Evolutionary conservation across 1,140 invertebrate genomes (phyloP), one percentile per base, ranked within the genome.

Genomic region (Drosophila ercepeae): DNA sequence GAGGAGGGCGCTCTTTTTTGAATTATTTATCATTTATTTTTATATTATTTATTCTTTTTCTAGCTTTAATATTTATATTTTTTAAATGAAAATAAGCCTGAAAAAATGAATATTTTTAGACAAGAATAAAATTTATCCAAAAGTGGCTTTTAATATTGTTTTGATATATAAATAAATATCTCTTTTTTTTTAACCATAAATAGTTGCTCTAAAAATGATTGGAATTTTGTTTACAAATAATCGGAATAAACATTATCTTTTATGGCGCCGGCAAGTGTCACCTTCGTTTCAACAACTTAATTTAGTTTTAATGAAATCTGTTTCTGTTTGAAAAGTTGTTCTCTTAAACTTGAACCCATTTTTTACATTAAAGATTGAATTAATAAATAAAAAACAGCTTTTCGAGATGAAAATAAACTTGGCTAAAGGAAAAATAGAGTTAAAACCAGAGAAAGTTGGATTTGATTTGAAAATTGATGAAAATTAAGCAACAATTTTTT

Each of bases 311-410:
- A 9, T 13, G 9, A 18, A 25, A 60, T 18, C n/a, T n/a, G 54
- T 54, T 27, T 60, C 8, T 29, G 27, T n/a, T 34, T 41, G 13
- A 44, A 61, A 61, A 61, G 52, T 57, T 34, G 59, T 25, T 25
- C 19, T 13, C 57, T 61, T 61, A 36, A 57, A 57, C 52, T 57
- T 61, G 52, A 29, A 23, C 52, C 23, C 23, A 34, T 61, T 13
- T 14, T n/a, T 16, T 39, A 9, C 36, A 39, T 39, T 3, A 7
- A 11, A 14, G 18, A 16, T 41, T 14, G 39, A 16, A 18, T 34
- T 7, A 13, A 14, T 14, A 41, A 42, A 42, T 18, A 11, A 14
- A 18, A 16, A 19, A 3, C 6, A 18, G n/a, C 36, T 14, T 14
- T 16, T 6, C 34, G 36, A 41, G 14, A 41, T 41, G 14, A 41